Evolutionary conservation across 2,113 vertebrate genomes (phyloP).

Genomic region (Rostratula benghalensis): DNA sequence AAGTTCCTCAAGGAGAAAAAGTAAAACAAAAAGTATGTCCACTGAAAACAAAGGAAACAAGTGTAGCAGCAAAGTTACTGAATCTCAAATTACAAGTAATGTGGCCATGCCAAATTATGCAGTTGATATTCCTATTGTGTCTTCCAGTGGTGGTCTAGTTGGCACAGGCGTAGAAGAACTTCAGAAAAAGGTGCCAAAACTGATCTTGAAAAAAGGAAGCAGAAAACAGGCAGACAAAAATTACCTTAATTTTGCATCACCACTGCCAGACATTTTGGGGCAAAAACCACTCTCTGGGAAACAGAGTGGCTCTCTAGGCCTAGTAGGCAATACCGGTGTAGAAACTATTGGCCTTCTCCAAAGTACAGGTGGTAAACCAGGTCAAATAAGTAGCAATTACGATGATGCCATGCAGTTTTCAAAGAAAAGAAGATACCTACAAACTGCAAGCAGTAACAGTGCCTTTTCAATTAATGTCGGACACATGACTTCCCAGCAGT

Average conservation of each 20-base stretch:
- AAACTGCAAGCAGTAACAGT: constrained; percentile 87
- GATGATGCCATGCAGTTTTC: constrained; percentile 99
- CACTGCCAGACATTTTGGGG: constrained; percentile 77
- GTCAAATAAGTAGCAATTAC: constrained; percentile 90
- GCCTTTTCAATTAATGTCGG: constrained; percentile 89
- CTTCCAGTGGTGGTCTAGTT: constrained; percentile 83
- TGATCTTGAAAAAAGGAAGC: constrained; percentile 90
- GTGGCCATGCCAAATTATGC: constrained; percentile 87
- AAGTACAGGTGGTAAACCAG: constrained; percentile 84
- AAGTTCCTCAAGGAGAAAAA: constrained; percentile 90
- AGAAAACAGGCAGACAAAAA: constrained; percentile 88
- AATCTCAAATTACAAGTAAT: constrained; percentile 77
- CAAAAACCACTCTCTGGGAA: constrained; percentile 90
- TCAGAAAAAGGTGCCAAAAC: constrained; percentile 88
- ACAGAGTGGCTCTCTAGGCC: constrained; percentile 80
- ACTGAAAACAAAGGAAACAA: constrained; percentile 88
- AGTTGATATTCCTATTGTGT: constrained; percentile 85
- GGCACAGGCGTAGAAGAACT: constrained; percentile 82
- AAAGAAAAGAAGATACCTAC: constrained; percentile 97
- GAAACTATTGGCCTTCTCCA: constrained; percentile 90
- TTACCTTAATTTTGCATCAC: constrained; percentile 85
- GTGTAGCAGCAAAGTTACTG: constrained; percentile 83
- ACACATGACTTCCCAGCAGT: constrained; percentile 89
- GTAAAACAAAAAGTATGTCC: constrained; percentile 86
- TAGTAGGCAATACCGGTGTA: constrained; percentile 77